phyloP scores from a whole-genome alignment of 2,797 vertebrate species.

The Brachyalestes nurse region DNA sequence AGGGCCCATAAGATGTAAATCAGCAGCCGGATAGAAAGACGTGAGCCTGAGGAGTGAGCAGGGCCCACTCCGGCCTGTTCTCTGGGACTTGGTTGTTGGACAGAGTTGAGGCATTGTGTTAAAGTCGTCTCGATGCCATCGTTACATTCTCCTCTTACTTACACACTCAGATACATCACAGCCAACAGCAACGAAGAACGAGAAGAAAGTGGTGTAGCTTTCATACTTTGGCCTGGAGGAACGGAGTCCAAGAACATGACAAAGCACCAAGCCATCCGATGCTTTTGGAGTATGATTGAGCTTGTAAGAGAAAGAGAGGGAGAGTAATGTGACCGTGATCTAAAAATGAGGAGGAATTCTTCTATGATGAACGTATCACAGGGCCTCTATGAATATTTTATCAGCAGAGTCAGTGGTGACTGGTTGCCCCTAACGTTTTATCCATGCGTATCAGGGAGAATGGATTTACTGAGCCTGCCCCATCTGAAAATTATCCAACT shows the following conservation, averaged over 20 bases:
- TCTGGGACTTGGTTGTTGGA: slow-evolving; percentile 32
- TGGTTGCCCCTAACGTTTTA: slow-evolving; percentile 38
- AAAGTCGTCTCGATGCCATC: slow-evolving; percentile 56
- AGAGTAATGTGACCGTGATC: neutral
- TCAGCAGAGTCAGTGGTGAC: slow-evolving; percentile 52
- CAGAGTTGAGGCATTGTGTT: slow-evolving; percentile 66
- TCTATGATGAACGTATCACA: slow-evolving; percentile 50
- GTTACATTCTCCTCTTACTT: slow-evolving; percentile 68
- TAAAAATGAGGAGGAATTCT: slow-evolving; percentile 32
- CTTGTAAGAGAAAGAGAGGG: slow-evolving; percentile 28
- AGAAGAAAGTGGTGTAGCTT: slow-evolving; percentile 60
- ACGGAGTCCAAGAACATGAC: slow-evolving; percentile 23
- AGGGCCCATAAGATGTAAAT: slow-evolving; percentile 80
- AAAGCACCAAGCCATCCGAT: slow-evolving; percentile 54
- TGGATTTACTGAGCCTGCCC: slow-evolving; percentile 22
- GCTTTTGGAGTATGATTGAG: slow-evolving; percentile 22
- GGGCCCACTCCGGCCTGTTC: slow-evolving; percentile 19
- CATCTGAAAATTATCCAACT: slow-evolving; percentile 25
- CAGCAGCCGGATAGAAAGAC: slow-evolving; percentile 54
- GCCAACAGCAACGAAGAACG: slow-evolving; percentile 37
- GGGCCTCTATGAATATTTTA: slow-evolving; percentile 49
- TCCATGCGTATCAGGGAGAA: slow-evolving; percentile 21
- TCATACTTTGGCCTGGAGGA: slow-evolving; percentile 61
- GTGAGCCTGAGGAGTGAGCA: neutral
- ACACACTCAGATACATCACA: slow-evolving; percentile 64